Evolutionary conservation across 1,140 invertebrate genomes (phyloP).

Genomic region (honey bee (Apis mellifera)): DNA sequence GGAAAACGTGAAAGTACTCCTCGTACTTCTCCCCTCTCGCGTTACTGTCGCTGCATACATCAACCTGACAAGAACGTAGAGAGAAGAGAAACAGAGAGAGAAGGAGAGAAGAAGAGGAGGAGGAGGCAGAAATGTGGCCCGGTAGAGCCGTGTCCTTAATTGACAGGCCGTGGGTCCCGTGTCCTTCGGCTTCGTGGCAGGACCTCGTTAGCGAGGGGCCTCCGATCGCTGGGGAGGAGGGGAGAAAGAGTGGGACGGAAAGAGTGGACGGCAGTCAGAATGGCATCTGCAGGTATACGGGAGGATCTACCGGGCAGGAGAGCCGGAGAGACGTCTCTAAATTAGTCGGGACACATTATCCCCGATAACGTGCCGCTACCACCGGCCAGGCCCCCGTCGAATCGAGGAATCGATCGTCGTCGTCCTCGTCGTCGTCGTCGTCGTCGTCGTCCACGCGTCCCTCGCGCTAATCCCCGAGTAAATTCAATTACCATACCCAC

Average conservation of each 20-base stretch:
- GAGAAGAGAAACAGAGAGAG: constrained; percentile 3
- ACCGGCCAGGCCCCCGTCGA: constrained; percentile 57
- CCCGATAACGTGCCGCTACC: constrained; percentile 76
- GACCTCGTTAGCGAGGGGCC: constrained; percentile 78
- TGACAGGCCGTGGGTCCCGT: constrained; percentile 78
- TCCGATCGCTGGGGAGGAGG: not conserved
- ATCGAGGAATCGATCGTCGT: constrained; percentile 69
- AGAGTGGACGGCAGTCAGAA: constrained; percentile 74
- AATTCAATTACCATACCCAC: constrained; percentile 59
- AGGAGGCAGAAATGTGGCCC: constrained; percentile 77
- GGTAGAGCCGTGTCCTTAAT: constrained; percentile 80
- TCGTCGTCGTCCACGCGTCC: constrained; percentile 51
- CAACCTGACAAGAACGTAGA: constrained; percentile 30
- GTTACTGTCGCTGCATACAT: constrained; percentile 41
- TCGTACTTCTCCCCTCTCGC: not conserved
- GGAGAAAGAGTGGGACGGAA: constrained; percentile 22
- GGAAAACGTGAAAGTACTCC: not conserved
- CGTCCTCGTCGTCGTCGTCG: constrained; percentile 47
- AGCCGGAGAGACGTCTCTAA: constrained; percentile 75
- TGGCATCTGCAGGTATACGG: constrained; percentile 75
- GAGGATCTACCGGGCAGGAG: constrained; percentile 63
- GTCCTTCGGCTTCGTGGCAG: constrained; percentile 78
- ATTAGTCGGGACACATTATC: constrained; percentile 80
- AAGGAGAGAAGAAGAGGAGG: constrained; percentile 44
- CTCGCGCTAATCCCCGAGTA: constrained; percentile 54